A percentile compares a stretch with the other conserved stretches of the same genome.
Conservation (phyloP, 2,888 invertebrate genomes). For the Rhagium mordax region DNA sequence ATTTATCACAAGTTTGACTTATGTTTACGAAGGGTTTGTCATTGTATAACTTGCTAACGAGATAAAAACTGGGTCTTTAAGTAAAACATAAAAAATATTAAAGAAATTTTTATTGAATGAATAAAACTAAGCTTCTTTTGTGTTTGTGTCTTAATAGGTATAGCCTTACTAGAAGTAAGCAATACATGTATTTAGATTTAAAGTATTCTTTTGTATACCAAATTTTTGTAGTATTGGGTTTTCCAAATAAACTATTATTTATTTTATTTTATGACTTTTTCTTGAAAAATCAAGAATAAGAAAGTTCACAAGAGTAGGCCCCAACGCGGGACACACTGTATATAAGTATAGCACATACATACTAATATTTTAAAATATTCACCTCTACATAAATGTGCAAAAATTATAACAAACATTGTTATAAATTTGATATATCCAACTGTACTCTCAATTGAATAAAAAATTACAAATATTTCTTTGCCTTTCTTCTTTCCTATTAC, state of each 20-base stretch:
- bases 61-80: neutral
- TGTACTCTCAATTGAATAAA: slow-evolving; percentile 6
- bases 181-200: slow-evolving; percentile 9
- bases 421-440: slow-evolving; percentile 13
- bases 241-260: slow-evolving; percentile 3
- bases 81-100: neutral
- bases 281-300: too few relatives aligned
- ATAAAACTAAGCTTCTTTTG: neutral
- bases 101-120: neutral
- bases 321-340: slow-evolving; percentile 8
- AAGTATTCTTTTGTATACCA: slow-evolving; percentile 15
- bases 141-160: neutral
- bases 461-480: slow-evolving; percentile 10
- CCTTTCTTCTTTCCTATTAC: too few relatives aligned
- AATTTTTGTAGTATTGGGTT: slow-evolving; percentile 10
- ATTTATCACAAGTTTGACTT: neutral
- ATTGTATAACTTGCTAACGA: neutral
- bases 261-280: slow-evolving; percentile 5
- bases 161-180: neutral
- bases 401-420: slow-evolving; percentile 10
- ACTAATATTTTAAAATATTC: slow-evolving; percentile 10
- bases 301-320: neutral
- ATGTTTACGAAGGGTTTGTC: neutral
- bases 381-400: slow-evolving; percentile 14
- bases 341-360: slow-evolving; percentile 6